These are phyloP conservation scores for Drosophila fulvimacula DNA, from an alignment of 2,888 invertebrate genomes.

Conservation along the genomic window DNA sequence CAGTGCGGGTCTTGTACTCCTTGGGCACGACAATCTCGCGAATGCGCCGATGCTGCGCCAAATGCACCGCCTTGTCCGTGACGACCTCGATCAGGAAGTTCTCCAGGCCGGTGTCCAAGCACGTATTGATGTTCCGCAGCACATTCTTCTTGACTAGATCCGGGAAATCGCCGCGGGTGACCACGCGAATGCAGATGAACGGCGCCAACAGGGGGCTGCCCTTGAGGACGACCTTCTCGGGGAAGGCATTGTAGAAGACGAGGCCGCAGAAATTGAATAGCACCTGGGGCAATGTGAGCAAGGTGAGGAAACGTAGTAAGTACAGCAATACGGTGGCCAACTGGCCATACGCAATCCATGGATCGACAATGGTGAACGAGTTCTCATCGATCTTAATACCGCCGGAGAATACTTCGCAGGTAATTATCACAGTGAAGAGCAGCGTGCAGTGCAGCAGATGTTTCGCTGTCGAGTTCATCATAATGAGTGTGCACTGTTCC, in stretches of 20 bases:
- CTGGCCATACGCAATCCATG: constrained; percentile 93
- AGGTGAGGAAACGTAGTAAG: constrained; percentile 90
- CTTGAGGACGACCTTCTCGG: constrained; percentile 94
- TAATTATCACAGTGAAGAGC: constrained; percentile 90
- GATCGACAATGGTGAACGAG: constrained; percentile 88
- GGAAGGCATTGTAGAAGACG: constrained; percentile 96
- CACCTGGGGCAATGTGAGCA: constrained; percentile 95
- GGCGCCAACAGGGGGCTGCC: constrained; percentile 96
- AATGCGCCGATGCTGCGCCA: constrained; percentile 92
- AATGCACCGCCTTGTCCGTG: constrained; percentile 93
- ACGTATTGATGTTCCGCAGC: constrained; percentile 93
- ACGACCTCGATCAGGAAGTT: constrained; percentile 98
- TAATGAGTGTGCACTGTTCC: constrained; percentile 38
- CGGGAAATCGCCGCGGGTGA: constrained; percentile 97
- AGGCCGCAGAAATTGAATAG: constrained; percentile 93
- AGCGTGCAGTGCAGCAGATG: constrained; percentile 92
- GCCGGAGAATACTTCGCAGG: constrained; percentile 90
- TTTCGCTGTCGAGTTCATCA: constrained; percentile 86
- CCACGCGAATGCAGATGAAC: constrained; percentile 96
- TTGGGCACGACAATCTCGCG: constrained; percentile 95
- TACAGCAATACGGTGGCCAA: constrained; percentile 91
- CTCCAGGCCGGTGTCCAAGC: constrained; percentile 95
- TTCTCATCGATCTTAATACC: constrained; percentile 87
- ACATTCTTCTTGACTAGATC: constrained; percentile 95
- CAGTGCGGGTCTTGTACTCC: constrained; percentile 94